Percentiles rank a stretch among this genome's conserved stretches.
Evolutionary conservation across 2,888 invertebrate species (phyloP).

Genomic region (Omphaloscelis lunosa): DNA sequence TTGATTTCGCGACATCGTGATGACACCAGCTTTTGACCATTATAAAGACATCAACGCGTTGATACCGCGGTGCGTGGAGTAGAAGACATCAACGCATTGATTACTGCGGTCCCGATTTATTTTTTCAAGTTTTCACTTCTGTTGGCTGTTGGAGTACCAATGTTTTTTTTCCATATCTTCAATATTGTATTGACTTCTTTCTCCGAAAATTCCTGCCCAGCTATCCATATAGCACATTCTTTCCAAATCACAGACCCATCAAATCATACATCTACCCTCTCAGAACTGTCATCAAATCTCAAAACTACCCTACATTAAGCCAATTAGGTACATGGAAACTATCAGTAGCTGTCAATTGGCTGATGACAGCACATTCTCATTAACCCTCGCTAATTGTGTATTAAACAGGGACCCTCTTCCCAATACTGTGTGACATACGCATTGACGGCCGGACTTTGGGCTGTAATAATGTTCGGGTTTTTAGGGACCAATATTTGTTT

Average conservation of each 20-base stretch:
- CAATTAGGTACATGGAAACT: constrained; percentile 39
- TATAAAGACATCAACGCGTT: no score
- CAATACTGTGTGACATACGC: constrained; percentile 38
- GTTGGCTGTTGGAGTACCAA: no score
- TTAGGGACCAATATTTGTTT: constrained; percentile 56
- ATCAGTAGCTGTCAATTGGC: constrained; percentile 37
- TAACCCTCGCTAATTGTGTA: constrained; percentile 63
- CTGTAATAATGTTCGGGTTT: constrained; percentile 50
- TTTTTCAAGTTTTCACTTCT: no score
- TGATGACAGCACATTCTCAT: constrained; percentile 60
- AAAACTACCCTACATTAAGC: constrained; percentile 24
- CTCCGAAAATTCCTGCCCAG: not conserved
- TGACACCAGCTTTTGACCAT: no score
- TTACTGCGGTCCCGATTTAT: no score
- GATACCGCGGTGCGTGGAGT: no score
- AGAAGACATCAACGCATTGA: no score
- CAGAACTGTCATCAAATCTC: constrained; percentile 12
- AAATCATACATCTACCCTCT: not conserved
- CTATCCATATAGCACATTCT: not conserved
- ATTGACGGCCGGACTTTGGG: constrained; percentile 56
- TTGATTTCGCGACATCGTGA: no score
- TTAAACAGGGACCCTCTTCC: constrained; percentile 63
- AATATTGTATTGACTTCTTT: not conserved
- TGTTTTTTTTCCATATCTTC: not conserved
- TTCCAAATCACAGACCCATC: not conserved